These are phyloP conservation scores for Orgyia antiqua DNA, from an alignment of 2,888 invertebrate species.

Conservation along the genomic window DNA sequence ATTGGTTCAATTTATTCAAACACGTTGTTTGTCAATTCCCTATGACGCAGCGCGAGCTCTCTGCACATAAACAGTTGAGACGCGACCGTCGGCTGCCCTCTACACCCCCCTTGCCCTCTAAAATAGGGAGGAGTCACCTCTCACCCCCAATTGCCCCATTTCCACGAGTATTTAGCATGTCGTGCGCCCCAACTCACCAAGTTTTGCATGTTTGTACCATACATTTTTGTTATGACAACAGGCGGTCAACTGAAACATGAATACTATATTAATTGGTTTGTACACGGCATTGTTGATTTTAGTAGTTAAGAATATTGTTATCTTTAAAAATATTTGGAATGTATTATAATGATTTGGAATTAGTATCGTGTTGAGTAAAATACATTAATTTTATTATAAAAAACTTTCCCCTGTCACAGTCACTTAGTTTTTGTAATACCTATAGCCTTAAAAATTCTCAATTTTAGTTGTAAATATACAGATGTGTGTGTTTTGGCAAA, in stretches of 20 bases:
- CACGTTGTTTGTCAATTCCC: conserved; percentile 60
- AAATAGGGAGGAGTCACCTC: conserved; percentile 18
- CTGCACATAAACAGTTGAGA: conserved; percentile 64
- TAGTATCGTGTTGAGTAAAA: no score
- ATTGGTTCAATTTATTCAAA: neutral
- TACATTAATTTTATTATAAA: no score
- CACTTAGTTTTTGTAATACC: no score
- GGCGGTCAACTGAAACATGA: conserved; percentile 50
- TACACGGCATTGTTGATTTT: no score
- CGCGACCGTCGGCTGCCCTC: conserved; percentile 30
- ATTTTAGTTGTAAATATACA: no score
- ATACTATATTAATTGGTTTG: conserved; percentile 11
- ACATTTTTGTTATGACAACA: conserved; percentile 55
- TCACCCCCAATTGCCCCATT: conserved; percentile 46
- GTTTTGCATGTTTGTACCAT: conserved; percentile 49
- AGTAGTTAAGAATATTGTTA: no score
- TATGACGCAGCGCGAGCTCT: conserved; percentile 60
- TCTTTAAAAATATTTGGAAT: no score
- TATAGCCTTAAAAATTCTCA: no score
- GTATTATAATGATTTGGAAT: no score
- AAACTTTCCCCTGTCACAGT: no score
- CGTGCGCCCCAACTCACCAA: conserved; percentile 38
- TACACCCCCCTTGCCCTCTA: conserved; percentile 22
- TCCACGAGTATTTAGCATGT: conserved; percentile 53
- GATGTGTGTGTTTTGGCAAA: no score